These are phyloP conservation scores for Condylostylus longicornis DNA, from an alignment of 1,140 invertebrate genomes.

Conservation along the genomic window DNA sequence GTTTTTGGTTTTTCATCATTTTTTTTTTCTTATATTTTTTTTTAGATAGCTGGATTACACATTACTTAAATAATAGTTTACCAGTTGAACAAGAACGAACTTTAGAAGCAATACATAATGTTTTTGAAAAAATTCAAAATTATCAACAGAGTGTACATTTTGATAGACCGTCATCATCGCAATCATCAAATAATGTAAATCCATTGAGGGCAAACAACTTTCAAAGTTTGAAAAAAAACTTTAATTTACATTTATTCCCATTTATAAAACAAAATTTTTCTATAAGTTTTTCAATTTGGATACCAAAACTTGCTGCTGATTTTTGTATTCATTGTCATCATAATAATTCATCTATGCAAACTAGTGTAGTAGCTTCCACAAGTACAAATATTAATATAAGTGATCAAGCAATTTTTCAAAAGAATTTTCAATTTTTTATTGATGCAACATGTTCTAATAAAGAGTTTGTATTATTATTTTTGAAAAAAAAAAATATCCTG, in stretches of 20 bases:
- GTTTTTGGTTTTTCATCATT: background rate
- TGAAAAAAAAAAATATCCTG: too few relatives aligned
- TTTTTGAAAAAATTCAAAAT: slow-evolving; percentile 13
- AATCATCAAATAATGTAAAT: too few relatives aligned
- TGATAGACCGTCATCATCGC: background rate
- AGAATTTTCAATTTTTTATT: slow-evolving; percentile 11
- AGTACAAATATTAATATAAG: slow-evolving; percentile 6
- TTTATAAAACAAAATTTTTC: slow-evolving; percentile 19
- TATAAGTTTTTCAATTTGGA: slow-evolving; percentile 15
- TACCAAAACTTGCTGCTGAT: slow-evolving; percentile 22
- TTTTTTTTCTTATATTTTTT: too few relatives aligned
- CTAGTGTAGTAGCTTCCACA: too few relatives aligned
- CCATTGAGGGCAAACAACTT: too few relatives aligned
- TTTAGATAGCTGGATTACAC: slow-evolving; percentile 18
- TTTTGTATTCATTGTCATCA: slow-evolving; percentile 17
- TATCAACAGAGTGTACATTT: background rate
- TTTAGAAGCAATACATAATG: slow-evolving; percentile 18
- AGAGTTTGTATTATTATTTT: slow-evolving; percentile 6
- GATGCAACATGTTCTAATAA: slow-evolving; percentile 14
- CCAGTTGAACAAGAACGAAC: slow-evolving; percentile 24
- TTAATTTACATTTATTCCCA: slow-evolving; percentile 22
- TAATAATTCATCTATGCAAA: too few relatives aligned
- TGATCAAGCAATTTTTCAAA: slow-evolving; percentile 5
- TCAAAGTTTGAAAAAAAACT: slow-evolving; percentile 10
- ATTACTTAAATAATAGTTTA: slow-evolving; percentile 20